Evolutionary conservation across 2,113 vertebrate species (phyloP), one percentile per base, ranked within the genome.

Genomic region (Micronisus gabar): DNA sequence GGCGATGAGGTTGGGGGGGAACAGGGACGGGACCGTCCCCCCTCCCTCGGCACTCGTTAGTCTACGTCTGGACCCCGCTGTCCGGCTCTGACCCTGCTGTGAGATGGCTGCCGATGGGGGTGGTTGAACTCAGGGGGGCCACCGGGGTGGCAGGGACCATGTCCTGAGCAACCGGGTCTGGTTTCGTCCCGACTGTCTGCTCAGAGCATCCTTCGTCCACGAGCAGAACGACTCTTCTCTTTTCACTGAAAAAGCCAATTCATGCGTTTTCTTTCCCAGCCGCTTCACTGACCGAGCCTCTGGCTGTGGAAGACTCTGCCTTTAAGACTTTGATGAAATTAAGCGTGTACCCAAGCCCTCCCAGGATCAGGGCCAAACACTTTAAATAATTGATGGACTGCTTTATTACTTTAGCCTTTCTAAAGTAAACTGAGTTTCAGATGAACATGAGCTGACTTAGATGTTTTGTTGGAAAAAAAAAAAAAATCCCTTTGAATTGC

Each of bases 351-450:
- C 61, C 48, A 50, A 70, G 36, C 26, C n/a, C 36, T 43, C 55
- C 18, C 68, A 90, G 81, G 70, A 85, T 85, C 40, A 32, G 84
- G 90, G 81, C 96, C 87, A 90, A 82, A 65, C 65, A 10, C 71
- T 82, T 93, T 93, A 56, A 95, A 94, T 94, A 95, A 96, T 81
- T 94, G 95, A 93, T 88, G 58, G 87, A 10, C 78, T 93, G 62
- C 81, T 87, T 82, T 72, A 91, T 92, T 95, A 91, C 93, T 75
- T 82, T 25, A 88, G 90, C 81, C 43, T 80, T 52, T 75, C 78
- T 68, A 21, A 82, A 96, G 45, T 58, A 94, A 93, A 82, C 89
- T 5, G 34, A 90, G 74, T 87, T 96, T 91, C 73, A 80, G 66
- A 67, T 27, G 34, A 72, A 52, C 84, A 56, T 58, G 70, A 79